Percentiles rank a stretch among this genome's conserved stretches.
Evolutionary conservation across 1,140 invertebrate genomes (phyloP).

Genomic region (Asbolus verrucosus): DNA sequence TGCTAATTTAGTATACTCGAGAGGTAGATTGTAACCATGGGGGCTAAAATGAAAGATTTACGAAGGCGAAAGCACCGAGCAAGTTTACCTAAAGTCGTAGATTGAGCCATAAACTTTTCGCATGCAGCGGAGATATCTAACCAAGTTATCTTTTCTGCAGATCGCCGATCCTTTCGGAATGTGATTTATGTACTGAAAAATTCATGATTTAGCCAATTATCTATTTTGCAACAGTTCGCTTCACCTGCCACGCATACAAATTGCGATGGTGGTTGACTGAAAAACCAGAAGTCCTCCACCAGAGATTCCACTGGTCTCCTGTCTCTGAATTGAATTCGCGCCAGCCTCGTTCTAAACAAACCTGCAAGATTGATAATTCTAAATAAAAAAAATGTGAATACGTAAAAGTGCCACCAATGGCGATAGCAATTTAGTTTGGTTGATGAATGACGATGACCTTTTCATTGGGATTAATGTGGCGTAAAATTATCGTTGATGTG

Average conservation of each 20-base stretch:
- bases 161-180: conserved; percentile 86
- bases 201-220: background rate
- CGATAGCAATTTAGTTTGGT: too few species aligned
- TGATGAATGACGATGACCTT: too few species aligned
- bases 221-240: background rate
- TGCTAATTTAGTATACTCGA: conserved; percentile 86
- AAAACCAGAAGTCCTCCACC: conserved; percentile 84
- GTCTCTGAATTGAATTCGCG: conserved; percentile 73
- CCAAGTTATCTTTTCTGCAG: conserved; percentile 84
- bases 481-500: too few species aligned
- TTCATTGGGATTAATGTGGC: too few species aligned
- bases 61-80: background rate
- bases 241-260: conserved; percentile 80
- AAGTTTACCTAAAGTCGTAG: conserved; percentile 82
- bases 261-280: conserved; percentile 76
- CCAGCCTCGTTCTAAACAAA: conserved; percentile 86
- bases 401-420: too few species aligned
- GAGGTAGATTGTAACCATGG: conserved; percentile 81
- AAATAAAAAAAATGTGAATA: too few species aligned
- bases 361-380: conserved; percentile 65
- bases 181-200: conserved; percentile 80
- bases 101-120: conserved; percentile 82
- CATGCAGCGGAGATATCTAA: conserved; percentile 84
- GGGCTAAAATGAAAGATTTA: conserved; percentile 71
- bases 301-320: conserved; percentile 84